These are phyloP conservation scores for Ditylenchus dipsaci DNA, from an alignment of 1,140 invertebrate genomes.

Conservation along the genomic window DNA sequence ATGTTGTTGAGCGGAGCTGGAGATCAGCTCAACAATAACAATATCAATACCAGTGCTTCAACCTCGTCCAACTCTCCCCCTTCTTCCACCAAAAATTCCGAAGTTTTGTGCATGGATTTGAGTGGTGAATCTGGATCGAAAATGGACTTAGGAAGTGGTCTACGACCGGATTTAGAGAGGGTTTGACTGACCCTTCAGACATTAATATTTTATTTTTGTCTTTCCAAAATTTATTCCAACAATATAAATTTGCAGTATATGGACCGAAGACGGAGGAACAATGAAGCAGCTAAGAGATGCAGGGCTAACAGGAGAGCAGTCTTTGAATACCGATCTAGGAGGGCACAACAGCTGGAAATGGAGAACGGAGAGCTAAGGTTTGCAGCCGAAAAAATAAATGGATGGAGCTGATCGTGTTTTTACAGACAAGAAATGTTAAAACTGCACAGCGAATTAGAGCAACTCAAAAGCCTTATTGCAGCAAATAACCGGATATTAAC, in stretches of 20 bases:
- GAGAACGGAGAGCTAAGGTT: constrained; percentile 40
- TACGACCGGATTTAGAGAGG: not conserved
- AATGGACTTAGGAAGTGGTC: not conserved
- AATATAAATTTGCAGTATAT: constrained; percentile 42
- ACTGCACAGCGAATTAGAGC: constrained; percentile 48
- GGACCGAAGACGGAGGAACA: constrained; percentile 53
- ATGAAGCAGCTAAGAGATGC: constrained; percentile 55
- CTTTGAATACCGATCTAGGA: constrained; percentile 52
- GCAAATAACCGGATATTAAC: constrained; percentile 22
- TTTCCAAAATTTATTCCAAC: too few relatives aligned
- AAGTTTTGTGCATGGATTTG: not conserved
- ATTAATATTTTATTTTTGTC: not conserved
- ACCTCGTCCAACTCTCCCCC: not conserved
- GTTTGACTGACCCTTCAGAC: not conserved
- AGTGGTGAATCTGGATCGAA: not conserved
- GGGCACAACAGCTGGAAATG: constrained; percentile 42
- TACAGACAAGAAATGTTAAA: constrained; percentile 45
- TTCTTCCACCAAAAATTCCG: not conserved
- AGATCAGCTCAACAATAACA: not conserved
- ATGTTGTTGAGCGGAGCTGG: too few relatives aligned
- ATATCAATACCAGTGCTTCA: not conserved
- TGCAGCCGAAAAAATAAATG: too few relatives aligned
- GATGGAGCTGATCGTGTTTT: too few relatives aligned
- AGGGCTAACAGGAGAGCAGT: constrained; percentile 54
- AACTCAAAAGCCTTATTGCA: constrained; percentile 48